Evolutionary conservation across 2,113 vertebrate species (phyloP), one percentile per base, ranked within the genome.

Genomic region (Crotalus tigris): DNA sequence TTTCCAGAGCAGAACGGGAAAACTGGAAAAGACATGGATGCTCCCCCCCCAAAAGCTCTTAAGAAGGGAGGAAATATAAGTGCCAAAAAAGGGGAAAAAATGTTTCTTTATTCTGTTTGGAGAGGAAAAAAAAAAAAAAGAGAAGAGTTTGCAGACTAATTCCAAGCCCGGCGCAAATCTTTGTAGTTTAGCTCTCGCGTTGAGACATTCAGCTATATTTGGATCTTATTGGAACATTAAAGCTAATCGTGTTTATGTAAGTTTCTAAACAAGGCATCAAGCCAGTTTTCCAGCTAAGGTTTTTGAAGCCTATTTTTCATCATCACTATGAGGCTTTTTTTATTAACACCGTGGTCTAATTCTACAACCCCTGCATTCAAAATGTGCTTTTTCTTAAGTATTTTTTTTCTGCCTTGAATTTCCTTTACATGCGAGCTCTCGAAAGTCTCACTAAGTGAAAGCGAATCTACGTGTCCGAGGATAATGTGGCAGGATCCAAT

Each of bases 21-120:
- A 88, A 51, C 2, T 51, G 11, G 24, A 3, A 9, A 6, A 9
- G 6, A 3, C 4, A 1, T 1, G 13, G 1, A 88, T 4, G 4
- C 19, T 4, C 26, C 26, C 3, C 0, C 49, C 49, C 49, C 49
- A 3, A 10, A 49, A 49, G 44, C 7, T 51, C 24, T 44, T 5
- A 1, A 17, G 23, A 26, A 23, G 1, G 24, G 44, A 21, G 7
- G 19, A 61, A n/a, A 9, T 69, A 1, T n/a, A 64, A 49, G n/a
- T 33, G 4, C 8, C 49, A 9, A 75, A 75, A 21, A 5, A 69
- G 3, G 0, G 6, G 9, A 4, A 21, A 26, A 89, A 1, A 5
- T 3, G 2, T 12, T 49, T 33, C 8, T n/a, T 11, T 33, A 89
- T 49, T 57, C 29, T 3, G 19, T 11, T 9, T 21, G 1, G 39